These are phyloP conservation scores for Nibea albiflora DNA, from an alignment of 2,113 vertebrate genomes.

Conservation along the genomic window DNA sequence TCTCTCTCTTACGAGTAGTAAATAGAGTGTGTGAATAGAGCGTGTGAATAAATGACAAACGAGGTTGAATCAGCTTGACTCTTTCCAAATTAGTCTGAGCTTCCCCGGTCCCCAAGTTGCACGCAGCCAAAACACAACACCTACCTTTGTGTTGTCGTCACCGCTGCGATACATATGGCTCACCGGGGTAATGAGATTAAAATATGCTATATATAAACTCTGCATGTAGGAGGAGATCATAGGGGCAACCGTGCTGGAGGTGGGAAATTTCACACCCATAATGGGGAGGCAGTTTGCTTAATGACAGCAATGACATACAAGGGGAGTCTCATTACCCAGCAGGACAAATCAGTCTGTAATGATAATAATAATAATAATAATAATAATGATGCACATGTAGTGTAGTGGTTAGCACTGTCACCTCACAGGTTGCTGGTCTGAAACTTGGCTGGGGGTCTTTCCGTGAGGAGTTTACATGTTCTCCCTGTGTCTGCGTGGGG, in stretches of 20 bases:
- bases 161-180: conserved; percentile 33
- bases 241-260: conserved; percentile 34
- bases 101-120: neutral
- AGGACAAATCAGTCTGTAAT: conserved; percentile 4
- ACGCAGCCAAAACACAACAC: neutral
- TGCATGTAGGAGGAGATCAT: conserved; percentile 50
- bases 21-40: neutral
- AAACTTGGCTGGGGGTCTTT: too few species aligned
- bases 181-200: conserved; percentile 49
- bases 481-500: too few species aligned
- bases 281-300: conserved; percentile 21
- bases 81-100: conserved; percentile 20
- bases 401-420: too few species aligned
- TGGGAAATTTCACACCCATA: conserved; percentile 46
- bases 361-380: conserved; percentile 3
- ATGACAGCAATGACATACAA: conserved; percentile 9
- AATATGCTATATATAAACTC: conserved; percentile 38
- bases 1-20: neutral
- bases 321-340: conserved; percentile 30
- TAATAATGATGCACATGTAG: neutral
- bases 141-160: conserved; percentile 28
- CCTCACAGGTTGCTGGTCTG: too few species aligned
- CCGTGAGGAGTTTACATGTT: too few species aligned
- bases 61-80: neutral
- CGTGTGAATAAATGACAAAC: neutral